These are phyloP conservation scores for Zeugodacus cucurbitae DNA, from an alignment of 1,140 invertebrate species.

Conservation along the genomic window DNA sequence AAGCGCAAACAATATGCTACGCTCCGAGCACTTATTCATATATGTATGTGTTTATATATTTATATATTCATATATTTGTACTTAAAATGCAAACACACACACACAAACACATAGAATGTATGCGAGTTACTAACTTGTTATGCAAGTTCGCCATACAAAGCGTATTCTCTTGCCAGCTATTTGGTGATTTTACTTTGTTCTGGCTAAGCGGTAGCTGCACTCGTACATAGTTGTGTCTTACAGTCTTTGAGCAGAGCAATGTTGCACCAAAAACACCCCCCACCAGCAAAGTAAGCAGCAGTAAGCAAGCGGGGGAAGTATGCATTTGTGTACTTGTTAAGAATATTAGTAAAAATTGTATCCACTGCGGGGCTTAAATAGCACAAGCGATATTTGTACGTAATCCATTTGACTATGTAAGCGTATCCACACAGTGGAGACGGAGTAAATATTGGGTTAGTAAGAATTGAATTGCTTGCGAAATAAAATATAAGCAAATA, in stretches of 20 bases:
- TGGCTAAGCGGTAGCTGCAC: background rate
- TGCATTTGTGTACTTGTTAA: background rate
- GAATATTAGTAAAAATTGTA: background rate
- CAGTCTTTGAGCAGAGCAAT: background rate
- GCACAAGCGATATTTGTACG: background rate
- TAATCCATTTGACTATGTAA: slow-evolving; percentile 2
- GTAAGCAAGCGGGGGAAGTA: background rate
- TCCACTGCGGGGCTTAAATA: slow-evolving; percentile 22
- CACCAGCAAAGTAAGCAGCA: too few species aligned
- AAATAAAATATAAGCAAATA: background rate
- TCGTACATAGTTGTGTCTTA: background rate
- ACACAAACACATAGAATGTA: background rate
- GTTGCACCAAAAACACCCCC: background rate
- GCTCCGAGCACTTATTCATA: background rate
- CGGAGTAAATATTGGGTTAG: background rate
- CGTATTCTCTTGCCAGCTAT: background rate
- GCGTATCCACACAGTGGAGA: background rate
- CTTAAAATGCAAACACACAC: background rate
- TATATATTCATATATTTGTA: background rate
- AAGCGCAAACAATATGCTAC: background rate
- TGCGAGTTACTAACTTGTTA: background rate
- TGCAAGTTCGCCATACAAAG: background rate
- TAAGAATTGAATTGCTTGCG: background rate
- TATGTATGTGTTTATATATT: background rate
- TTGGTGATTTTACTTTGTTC: background rate